A percentile compares a stretch with the other conserved stretches of the same genome.
Conservation (phyloP, 2,797 vertebrate genomes). For the Mormyrops attenuatus region DNA sequence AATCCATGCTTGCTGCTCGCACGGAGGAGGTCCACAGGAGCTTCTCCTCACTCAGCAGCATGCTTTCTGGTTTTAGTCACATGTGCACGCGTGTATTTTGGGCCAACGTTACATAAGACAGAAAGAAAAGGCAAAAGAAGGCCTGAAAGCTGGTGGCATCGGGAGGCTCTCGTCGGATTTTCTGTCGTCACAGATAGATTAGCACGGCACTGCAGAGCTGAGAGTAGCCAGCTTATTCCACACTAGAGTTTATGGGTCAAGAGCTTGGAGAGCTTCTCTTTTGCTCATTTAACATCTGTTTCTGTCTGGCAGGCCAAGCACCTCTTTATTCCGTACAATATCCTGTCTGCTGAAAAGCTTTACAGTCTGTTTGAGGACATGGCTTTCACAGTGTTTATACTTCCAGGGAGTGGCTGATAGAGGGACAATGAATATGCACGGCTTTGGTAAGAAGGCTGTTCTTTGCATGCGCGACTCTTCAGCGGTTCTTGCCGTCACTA, state of each 20-base stretch:
- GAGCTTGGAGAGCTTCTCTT: conserved; percentile 28
- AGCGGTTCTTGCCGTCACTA: neutral
- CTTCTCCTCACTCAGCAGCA: neutral
- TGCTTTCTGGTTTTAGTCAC: neutral
- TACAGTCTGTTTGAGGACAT: conserved; percentile 18
- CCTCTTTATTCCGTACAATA: conserved; percentile 26
- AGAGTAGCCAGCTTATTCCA: conserved; percentile 23
- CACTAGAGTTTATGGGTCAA: conserved; percentile 25
- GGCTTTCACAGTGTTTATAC: neutral
- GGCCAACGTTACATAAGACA: neutral
- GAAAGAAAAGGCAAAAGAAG: conserved; percentile 1
- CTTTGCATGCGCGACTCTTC: neutral
- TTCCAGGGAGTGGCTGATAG: neutral
- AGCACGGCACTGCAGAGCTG: conserved; percentile 2
- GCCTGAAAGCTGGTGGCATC: neutral
- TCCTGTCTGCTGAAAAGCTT: conserved; percentile 25
- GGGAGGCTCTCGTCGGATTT: conserved; percentile 17
- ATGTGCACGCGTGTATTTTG: neutral
- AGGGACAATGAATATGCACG: neutral
- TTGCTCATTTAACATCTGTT: conserved; percentile 35
- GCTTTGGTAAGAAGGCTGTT: neutral
- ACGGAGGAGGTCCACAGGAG: neutral
- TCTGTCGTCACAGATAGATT: conserved; percentile 22
- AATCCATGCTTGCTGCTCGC: neutral
- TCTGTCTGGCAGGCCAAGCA: conserved; percentile 29